A percentile compares a stretch with the other conserved stretches of the same genome.
Evolutionary conservation across 2,113 vertebrate genomes (phyloP).

Genomic region (Nansenia antarctica): DNA sequence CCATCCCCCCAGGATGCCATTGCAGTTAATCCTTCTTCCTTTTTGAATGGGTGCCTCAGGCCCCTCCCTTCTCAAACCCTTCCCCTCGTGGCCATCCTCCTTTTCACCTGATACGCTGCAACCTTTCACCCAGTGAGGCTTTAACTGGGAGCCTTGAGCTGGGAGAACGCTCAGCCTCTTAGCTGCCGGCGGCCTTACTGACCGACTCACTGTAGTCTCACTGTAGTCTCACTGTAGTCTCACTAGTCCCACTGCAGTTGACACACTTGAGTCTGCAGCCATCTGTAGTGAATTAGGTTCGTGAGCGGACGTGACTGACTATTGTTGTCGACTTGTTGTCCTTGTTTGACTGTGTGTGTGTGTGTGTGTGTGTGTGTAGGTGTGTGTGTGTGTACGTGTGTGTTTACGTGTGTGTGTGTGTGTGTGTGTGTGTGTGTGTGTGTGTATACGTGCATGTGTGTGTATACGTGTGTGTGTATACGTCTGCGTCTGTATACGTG

Average conservation of each 20-base stretch:
- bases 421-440: background rate
- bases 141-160: slow-evolving; percentile 30
- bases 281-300: slow-evolving; percentile 35
- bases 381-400: background rate
- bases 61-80: slow-evolving; percentile 35
- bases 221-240: background rate
- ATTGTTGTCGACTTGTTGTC: background rate
- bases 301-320: background rate
- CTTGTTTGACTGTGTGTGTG: slow-evolving; percentile 10
- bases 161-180: slow-evolving; percentile 32
- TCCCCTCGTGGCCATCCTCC: slow-evolving; percentile 14
- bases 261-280: slow-evolving; percentile 43
- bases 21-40: slow-evolving; percentile 63
- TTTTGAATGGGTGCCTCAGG: slow-evolving; percentile 34
- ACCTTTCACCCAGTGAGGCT: slow-evolving; percentile 68
- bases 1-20: slow-evolving; percentile 38
- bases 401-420: background rate
- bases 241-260: slow-evolving; percentile 26
- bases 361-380: background rate
- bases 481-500: too few species aligned
- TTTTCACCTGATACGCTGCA: slow-evolving; percentile 52
- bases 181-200: slow-evolving; percentile 16
- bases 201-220: background rate
- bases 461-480: too few species aligned
- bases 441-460: too few species aligned